Conservation (phyloP, 2,888 invertebrate species). For the Dyspetes luteomarginatus region DNA sequence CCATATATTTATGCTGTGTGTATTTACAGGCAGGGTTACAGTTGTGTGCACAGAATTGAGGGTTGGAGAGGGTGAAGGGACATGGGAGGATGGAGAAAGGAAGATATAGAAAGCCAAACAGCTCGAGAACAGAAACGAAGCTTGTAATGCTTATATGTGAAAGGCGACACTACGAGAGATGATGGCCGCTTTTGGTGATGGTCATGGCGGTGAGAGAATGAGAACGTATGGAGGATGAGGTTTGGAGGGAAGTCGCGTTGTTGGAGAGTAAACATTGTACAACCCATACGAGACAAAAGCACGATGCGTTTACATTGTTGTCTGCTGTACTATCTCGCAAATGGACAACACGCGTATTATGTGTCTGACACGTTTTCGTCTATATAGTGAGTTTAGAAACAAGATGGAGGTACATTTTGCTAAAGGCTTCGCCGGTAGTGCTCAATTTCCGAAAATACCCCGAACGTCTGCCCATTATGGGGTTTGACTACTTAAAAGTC, state of each 20-base stretch:
- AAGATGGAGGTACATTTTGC: too few species aligned
- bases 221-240: conserved; percentile 39
- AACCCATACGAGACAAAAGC: conserved; percentile 45
- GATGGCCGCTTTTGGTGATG: conserved; percentile 15
- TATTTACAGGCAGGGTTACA: too few species aligned
- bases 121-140: not conserved
- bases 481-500: too few species aligned
- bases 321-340: not conserved
- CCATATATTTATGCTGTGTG: not conserved
- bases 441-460: too few species aligned
- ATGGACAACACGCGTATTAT: conserved; percentile 42
- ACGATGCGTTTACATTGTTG: conserved; percentile 43
- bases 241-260: conserved; percentile 59
- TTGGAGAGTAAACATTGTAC: conserved; percentile 44
- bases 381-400: too few species aligned
- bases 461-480: too few species aligned
- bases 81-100: not conserved
- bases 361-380: conserved; percentile 31
- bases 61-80: too few species aligned
- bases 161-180: conserved; percentile 12
- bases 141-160: conserved; percentile 14
- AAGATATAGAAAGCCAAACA: conserved; percentile 17
- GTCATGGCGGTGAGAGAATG: conserved; percentile 39
- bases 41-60: conserved; percentile 6
- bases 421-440: too few species aligned